These are phyloP conservation scores for Callimorpha dominula DNA, from an alignment of 2,888 invertebrate genomes.

Conservation along the genomic window DNA sequence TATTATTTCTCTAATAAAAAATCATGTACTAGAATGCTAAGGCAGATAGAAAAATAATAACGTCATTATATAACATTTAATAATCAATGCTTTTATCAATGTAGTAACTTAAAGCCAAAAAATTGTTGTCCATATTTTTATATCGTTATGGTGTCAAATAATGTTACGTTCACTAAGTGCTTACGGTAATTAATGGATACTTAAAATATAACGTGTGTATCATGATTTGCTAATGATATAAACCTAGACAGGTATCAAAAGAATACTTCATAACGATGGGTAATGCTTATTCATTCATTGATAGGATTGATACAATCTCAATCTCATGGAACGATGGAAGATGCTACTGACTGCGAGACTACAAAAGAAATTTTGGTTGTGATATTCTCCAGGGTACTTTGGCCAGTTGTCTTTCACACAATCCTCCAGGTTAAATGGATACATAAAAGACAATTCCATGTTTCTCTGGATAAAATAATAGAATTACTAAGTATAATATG, in stretches of 20 bases:
- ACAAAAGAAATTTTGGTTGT: not conserved
- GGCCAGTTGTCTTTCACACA: too few relatives aligned
- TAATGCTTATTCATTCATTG: not conserved
- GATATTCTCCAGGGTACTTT: not conserved
- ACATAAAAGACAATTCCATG: too few relatives aligned
- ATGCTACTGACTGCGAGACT: not conserved
- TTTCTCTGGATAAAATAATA: too few relatives aligned
- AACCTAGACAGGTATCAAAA: not conserved
- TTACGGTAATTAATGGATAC: too few relatives aligned
- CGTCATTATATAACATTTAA: not conserved
- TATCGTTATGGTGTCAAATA: not conserved
- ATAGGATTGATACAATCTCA: not conserved
- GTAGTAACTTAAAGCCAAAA: too few relatives aligned
- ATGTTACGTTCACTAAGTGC: not conserved
- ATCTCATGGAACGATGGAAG: not conserved
- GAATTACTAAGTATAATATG: too few relatives aligned
- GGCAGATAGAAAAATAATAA: not conserved
- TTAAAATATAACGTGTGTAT: not conserved
- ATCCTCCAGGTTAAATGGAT: too few relatives aligned
- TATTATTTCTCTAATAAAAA: slow-evolving; percentile 10
- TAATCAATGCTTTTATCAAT: too few relatives aligned
- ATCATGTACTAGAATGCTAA: not conserved
- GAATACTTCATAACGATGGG: not conserved
- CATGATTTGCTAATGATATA: not conserved
- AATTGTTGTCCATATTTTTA: not conserved